phyloP scores from a whole-genome alignment of 2,113 vertebrate species.

The Tragelaphus strepsiceros region DNA sequence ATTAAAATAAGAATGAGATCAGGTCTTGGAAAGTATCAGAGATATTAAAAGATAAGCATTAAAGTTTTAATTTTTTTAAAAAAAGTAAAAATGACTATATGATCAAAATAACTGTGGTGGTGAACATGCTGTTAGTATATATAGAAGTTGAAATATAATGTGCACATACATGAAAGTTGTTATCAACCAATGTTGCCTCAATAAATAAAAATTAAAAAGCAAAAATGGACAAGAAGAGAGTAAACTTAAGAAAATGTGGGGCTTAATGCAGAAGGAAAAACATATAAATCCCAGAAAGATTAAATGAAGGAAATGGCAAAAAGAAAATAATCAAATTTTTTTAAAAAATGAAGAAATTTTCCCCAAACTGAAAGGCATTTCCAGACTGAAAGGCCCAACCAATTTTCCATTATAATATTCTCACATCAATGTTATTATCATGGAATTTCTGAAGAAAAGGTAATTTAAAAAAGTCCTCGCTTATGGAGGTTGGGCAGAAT shows the following conservation, averaged over 20 bases:
- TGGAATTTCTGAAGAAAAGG: background rate
- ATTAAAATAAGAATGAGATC: background rate
- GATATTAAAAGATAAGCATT: background rate
- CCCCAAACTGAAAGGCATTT: background rate
- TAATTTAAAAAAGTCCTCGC: background rate
- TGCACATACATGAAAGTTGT: background rate
- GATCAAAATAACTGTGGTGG: background rate
- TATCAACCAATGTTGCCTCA: background rate
- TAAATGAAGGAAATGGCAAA: background rate
- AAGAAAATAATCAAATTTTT: constrained; percentile 22
- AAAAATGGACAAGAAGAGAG: background rate
- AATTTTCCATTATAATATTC: background rate
- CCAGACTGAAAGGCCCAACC: background rate
- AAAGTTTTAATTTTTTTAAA: background rate
- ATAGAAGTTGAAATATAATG: background rate
- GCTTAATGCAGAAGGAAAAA: background rate
- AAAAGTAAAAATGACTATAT: background rate
- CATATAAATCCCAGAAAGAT: background rate
- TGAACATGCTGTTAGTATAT: background rate
- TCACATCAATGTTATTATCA: background rate
- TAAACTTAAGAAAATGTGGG: background rate
- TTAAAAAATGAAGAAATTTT: background rate
- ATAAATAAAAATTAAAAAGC: background rate
- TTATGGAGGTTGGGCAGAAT: background rate
- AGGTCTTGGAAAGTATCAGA: background rate